Percentiles rank a stretch among this genome's conserved stretches.
Evolutionary conservation across 2,797 vertebrate species (phyloP).

Genomic region (Brotula barbata): DNA sequence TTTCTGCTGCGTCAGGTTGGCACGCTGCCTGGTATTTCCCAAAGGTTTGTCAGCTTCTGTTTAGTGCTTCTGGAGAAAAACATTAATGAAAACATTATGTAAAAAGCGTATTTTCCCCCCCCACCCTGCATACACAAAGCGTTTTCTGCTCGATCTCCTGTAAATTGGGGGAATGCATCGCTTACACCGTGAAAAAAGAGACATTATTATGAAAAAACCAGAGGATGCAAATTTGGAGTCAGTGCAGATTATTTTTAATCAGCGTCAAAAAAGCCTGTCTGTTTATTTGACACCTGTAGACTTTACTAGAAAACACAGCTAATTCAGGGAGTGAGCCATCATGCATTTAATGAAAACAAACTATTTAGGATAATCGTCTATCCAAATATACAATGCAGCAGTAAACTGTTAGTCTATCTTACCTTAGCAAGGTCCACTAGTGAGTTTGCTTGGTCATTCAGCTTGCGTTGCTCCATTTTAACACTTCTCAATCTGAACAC

Average conservation of each 20-base stretch:
- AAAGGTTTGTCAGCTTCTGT: slow-evolving; percentile 72
- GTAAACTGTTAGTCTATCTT: slow-evolving; percentile 76
- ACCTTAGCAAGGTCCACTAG: slow-evolving; percentile 99
- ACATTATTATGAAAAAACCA: slow-evolving; percentile 41
- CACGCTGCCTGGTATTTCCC: slow-evolving; percentile 71
- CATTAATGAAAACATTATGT: slow-evolving; percentile 43
- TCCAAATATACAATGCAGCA: slow-evolving; percentile 58
- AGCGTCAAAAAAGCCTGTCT: slow-evolving; percentile 68
- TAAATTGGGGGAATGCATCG: slow-evolving; percentile 27
- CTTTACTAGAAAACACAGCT: slow-evolving; percentile 68
- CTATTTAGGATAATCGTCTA: slow-evolving; percentile 37
- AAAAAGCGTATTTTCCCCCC: slow-evolving; percentile 26
- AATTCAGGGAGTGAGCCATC: slow-evolving; percentile 45
- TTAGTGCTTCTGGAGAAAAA: slow-evolving; percentile 69
- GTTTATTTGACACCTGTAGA: slow-evolving; percentile 90
- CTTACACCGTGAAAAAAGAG: slow-evolving; percentile 48
- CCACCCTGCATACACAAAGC: slow-evolving; percentile 9
- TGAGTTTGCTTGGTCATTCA: slow-evolving; percentile 99
- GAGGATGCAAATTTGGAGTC: slow-evolving; percentile 24
- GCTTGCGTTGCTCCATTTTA: slow-evolving; percentile 99
- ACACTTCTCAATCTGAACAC: slow-evolving; percentile 99
- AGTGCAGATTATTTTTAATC: slow-evolving; percentile 36
- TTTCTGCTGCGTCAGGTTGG: slow-evolving; percentile 81
- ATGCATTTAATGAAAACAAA: slow-evolving; percentile 59
- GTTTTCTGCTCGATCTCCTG: slow-evolving; percentile 35